A percentile compares a stretch with the other conserved stretches of the same genome.
Conservation (phyloP, 2,888 invertebrate genomes). For the Fragum fragum region DNA sequence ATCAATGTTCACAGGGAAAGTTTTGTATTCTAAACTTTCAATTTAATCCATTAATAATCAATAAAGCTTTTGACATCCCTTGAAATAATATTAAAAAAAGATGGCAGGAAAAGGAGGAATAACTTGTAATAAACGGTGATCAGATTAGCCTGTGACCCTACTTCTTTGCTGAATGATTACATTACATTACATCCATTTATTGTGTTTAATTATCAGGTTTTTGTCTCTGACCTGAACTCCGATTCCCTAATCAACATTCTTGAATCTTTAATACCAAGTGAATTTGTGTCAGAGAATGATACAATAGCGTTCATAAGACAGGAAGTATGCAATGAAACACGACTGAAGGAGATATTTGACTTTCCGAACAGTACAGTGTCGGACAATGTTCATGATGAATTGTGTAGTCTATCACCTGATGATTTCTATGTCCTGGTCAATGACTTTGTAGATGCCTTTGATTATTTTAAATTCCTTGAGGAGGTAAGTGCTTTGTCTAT, state of each 20-base stretch:
- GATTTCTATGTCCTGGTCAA: conserved; percentile 62
- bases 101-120: too few species aligned
- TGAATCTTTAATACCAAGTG: conserved; percentile 47
- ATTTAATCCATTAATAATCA: too few species aligned
- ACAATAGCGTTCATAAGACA: conserved; percentile 41
- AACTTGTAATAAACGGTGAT: too few species aligned
- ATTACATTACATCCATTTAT: too few species aligned
- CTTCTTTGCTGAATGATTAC: too few species aligned
- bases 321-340: conserved; percentile 60
- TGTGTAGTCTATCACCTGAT: conserved; percentile 69
- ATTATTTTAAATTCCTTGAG: conserved; percentile 37
- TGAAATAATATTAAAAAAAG: too few species aligned
- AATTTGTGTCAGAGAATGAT: conserved; percentile 43
- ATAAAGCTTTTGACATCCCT: too few species aligned
- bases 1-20: too few species aligned
- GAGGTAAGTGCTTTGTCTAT: too few species aligned
- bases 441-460: conserved; percentile 61
- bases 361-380: conserved; percentile 69
- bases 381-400: conserved; percentile 65
- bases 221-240: conserved; percentile 42
- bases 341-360: conserved; percentile 65
- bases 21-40: too few species aligned
- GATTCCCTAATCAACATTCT: conserved; percentile 43
- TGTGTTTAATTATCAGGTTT: conserved; percentile 37
- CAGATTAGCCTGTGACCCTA: too few species aligned